Evolutionary conservation across 2,888 invertebrate genomes (phyloP).

Genomic region (Pocota personata): DNA sequence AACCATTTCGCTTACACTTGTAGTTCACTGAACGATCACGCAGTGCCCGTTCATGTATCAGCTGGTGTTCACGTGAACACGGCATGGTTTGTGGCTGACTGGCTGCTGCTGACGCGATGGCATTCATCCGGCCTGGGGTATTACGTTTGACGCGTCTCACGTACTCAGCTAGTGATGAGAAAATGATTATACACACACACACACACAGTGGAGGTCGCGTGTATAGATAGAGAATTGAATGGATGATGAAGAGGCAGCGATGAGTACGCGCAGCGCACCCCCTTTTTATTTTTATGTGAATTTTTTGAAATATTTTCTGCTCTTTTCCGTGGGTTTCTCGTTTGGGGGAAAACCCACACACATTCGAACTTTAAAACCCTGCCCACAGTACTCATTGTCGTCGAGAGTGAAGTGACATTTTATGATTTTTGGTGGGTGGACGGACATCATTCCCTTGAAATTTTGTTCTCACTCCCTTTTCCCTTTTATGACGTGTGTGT

Average conservation of each 20-base stretch:
- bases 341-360: conserved; percentile 16
- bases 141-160: conserved; percentile 75
- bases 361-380: not conserved
- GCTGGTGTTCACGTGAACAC: conserved; percentile 93
- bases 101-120: conserved; percentile 69
- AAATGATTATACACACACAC: conserved; percentile 9
- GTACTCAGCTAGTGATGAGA: conserved; percentile 62
- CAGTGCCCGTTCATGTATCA: conserved; percentile 85
- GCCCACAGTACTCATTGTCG: not conserved
- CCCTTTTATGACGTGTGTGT: not conserved
- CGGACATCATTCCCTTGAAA: not conserved
- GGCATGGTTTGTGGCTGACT: conserved; percentile 78
- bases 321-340: conserved; percentile 17
- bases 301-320: conserved; percentile 7
- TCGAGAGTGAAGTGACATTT: conserved; percentile 28
- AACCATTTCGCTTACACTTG: conserved; percentile 78
- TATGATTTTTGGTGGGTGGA: conserved; percentile 11
- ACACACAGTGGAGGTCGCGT: conserved; percentile 52
- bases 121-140: conserved; percentile 75
- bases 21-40: conserved; percentile 80
- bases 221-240: conserved; percentile 31
- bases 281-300: too few species aligned
- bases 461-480: not conserved
- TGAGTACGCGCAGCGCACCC: conserved; percentile 61
- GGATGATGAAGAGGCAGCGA: conserved; percentile 33